Conservation (phyloP, 2,888 invertebrate genomes). For the Mellilla xanthometata region DNA sequence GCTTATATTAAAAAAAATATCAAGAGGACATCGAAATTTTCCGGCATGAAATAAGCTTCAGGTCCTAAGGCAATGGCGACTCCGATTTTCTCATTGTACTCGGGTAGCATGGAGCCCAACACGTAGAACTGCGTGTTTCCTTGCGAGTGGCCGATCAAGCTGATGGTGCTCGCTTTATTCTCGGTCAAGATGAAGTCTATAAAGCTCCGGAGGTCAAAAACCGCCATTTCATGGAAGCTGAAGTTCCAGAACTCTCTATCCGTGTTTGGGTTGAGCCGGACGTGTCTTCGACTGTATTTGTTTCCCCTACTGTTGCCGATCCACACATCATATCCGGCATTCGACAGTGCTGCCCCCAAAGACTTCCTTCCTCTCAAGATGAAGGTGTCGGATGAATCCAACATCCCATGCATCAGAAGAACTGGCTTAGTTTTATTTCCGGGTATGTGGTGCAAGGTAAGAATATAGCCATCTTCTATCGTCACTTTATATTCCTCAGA, state of each 20-base stretch:
- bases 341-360: conserved; percentile 51
- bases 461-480: conserved; percentile 48
- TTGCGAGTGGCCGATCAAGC: conserved; percentile 86
- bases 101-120: conserved; percentile 70
- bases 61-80: conserved; percentile 79
- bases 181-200: conserved; percentile 48
- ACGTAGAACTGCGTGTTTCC: conserved; percentile 83
- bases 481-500: conserved; percentile 36
- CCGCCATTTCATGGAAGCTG: conserved; percentile 87
- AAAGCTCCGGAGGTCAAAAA: conserved; percentile 85
- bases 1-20: not conserved
- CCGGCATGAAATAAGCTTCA: conserved; percentile 62
- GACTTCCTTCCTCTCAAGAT: conserved; percentile 43
- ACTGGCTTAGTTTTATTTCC: conserved; percentile 36
- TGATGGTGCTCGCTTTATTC: conserved; percentile 76
- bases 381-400: conserved; percentile 44
- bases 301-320: conserved; percentile 78
- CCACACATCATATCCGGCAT: conserved; percentile 74
- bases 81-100: conserved; percentile 80
- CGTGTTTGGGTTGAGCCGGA: conserved; percentile 46
- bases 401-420: conserved; percentile 47
- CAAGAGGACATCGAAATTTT: conserved; percentile 14
- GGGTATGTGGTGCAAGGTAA: conserved; percentile 39
- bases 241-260: conserved; percentile 72
- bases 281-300: conserved; percentile 79